Evolutionary conservation across 2,113 vertebrate genomes (phyloP), one percentile per base, ranked within the genome.

Genomic region (Glaucomys volans): DNA sequence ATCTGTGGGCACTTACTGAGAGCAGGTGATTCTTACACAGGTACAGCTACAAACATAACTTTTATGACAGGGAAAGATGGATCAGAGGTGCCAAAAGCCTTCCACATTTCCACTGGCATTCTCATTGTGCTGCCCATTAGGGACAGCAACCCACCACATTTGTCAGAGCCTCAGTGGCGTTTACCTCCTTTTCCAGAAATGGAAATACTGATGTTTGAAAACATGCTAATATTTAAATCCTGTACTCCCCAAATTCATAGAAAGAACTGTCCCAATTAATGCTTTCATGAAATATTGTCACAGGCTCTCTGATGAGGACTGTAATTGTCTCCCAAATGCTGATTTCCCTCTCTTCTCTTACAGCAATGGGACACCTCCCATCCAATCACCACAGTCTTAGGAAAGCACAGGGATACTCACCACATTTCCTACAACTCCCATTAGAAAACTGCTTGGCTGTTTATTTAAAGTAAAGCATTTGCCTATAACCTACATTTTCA

Each of bases 381-480:
- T 12, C 13, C 2, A 42, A 13, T 2, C 10, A n/a, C 44, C 32
- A 71, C 3, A 32, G 3, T 84, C 66, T 90, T 62, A 67, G 17
- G 50, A 79, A 93, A 57, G 84, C 54, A 86, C 20, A 18, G 17
- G 28, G 35, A 20, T 10, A 81, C 24, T 64, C 18, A 57, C 0
- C 62, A 3, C 11, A 50, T 69, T 94, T 72, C 37, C 50, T 87
- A 47, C 35, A 66, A 81, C 66, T 72, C 5, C 32, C 66, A 32
- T 94, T 67, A 57, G 18, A 84, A 85, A 71, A 87, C 10, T 22
- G 3, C 74, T 81, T 59, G 89, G 40, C 18, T 86, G 18, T 91
- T 87, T 93, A 64, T 72, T 90, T 95, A 80, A 74, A 88, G 50
- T 75, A n/a, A 86, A 89, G 37, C 69, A 82, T 79, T 62, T 94